These are phyloP conservation scores for Euphydryas editha DNA, from an alignment of 2,888 invertebrate genomes.

Conservation along the genomic window DNA sequence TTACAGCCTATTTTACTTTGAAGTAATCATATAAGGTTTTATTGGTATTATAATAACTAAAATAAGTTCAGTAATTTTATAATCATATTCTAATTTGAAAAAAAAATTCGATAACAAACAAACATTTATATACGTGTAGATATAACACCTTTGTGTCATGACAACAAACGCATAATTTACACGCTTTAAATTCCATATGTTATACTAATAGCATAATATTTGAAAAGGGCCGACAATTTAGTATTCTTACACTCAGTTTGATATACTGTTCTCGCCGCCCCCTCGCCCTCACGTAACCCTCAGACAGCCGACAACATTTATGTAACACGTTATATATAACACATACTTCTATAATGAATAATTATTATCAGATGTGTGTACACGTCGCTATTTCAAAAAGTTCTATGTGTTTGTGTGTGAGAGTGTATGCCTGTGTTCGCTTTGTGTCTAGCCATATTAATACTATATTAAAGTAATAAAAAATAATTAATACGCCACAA, in stretches of 20 bases:
- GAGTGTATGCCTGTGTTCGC: no score
- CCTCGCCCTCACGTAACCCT: constrained; percentile 43
- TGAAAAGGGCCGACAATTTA: constrained; percentile 31
- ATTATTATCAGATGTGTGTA: not conserved
- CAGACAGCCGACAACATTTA: constrained; percentile 7
- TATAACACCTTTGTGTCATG: not conserved
- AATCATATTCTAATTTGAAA: no score
- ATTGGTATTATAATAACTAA: no score
- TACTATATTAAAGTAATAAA: no score
- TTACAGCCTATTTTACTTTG: no score
- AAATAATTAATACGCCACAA: no score
- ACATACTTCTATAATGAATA: constrained; percentile 4
- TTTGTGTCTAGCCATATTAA: no score
- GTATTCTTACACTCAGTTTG: constrained; percentile 63
- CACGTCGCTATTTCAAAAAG: not conserved
- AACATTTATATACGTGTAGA: no score
- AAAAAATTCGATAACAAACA: no score
- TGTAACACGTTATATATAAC: constrained; percentile 19
- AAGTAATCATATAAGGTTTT: no score
- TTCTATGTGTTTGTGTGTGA: not conserved
- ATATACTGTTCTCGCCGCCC: constrained; percentile 55
- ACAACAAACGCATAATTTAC: not conserved
- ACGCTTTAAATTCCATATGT: constrained; percentile 10
- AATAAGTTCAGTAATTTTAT: no score
- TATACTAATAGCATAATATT: constrained; percentile 18